Conservation (phyloP, 2,113 vertebrate genomes). For the Chaetura pelagica region DNA sequence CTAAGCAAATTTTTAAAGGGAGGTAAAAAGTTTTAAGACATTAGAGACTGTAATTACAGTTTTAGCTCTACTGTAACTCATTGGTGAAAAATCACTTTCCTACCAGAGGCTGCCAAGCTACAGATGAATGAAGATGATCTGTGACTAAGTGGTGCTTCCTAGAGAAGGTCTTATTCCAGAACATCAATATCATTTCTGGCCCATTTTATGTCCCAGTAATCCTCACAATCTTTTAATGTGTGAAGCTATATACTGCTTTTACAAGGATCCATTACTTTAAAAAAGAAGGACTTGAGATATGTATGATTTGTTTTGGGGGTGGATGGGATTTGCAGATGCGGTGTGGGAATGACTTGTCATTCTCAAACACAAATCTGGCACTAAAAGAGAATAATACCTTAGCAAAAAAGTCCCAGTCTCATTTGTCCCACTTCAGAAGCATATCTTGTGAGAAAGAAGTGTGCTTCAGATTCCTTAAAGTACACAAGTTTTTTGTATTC, state of each 20-base stretch:
- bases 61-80: neutral
- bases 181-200: neutral
- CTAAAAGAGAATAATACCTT: neutral
- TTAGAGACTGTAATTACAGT: neutral
- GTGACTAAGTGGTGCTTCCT: neutral
- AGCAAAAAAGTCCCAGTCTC: neutral
- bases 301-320: neutral
- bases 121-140: neutral
- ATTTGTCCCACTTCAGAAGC: constrained; percentile 6
- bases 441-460: neutral
- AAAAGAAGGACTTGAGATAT: neutral
- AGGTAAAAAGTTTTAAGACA: neutral
- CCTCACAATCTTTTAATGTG: neutral
- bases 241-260: neutral
- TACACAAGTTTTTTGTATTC: neutral
- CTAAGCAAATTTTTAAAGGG: neutral
- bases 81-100: neutral
- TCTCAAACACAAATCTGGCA: neutral
- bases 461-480: constrained; percentile 7
- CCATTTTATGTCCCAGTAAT: neutral
- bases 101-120: neutral
- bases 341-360: neutral
- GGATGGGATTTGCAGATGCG: neutral
- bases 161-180: neutral
- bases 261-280: neutral